phyloP scores from a whole-genome alignment of 1,140 invertebrate species.

The Nilaparvata lugens region DNA sequence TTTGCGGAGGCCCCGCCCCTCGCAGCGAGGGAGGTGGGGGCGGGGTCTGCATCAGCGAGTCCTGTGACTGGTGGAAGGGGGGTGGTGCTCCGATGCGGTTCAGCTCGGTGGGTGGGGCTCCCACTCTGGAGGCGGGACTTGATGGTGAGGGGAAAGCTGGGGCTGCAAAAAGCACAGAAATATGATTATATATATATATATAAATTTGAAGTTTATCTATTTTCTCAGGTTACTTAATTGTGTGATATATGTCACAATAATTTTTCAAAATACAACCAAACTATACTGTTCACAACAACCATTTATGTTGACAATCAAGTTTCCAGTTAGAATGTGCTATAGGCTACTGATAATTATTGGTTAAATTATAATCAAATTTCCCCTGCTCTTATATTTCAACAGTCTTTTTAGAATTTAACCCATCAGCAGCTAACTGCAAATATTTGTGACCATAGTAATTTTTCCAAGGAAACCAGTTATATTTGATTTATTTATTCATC shows the following conservation, averaged over 20 bases:
- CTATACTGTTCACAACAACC: too few relatives aligned
- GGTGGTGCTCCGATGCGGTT: conserved; percentile 26
- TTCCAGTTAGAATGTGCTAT: conserved; percentile 2
- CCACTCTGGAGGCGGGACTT: background rate
- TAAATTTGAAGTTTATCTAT: background rate
- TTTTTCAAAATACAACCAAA: too few relatives aligned
- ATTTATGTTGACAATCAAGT: conserved; percentile 4
- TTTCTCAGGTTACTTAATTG: background rate
- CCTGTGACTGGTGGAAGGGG: conserved; percentile 43
- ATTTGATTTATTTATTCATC: too few relatives aligned
- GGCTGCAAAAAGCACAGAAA: conserved; percentile 5
- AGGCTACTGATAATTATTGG: background rate
- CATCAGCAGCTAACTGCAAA: too few relatives aligned
- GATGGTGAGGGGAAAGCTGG: conserved; percentile 16
- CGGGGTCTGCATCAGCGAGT: conserved; percentile 33
- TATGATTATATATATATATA: background rate
- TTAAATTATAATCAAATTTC: background rate
- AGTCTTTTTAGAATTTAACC: too few relatives aligned
- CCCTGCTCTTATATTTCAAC: too few relatives aligned
- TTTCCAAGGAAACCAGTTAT: too few relatives aligned
- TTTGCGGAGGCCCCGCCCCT: conserved; percentile 9
- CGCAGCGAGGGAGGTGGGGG: too few relatives aligned
- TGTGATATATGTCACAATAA: too few relatives aligned
- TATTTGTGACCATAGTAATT: too few relatives aligned
- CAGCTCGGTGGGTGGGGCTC: conserved; percentile 8